Base-by-base conservation (phyloP, 2,113 vertebrate genomes). In the Sylvietta virens region DNA sequence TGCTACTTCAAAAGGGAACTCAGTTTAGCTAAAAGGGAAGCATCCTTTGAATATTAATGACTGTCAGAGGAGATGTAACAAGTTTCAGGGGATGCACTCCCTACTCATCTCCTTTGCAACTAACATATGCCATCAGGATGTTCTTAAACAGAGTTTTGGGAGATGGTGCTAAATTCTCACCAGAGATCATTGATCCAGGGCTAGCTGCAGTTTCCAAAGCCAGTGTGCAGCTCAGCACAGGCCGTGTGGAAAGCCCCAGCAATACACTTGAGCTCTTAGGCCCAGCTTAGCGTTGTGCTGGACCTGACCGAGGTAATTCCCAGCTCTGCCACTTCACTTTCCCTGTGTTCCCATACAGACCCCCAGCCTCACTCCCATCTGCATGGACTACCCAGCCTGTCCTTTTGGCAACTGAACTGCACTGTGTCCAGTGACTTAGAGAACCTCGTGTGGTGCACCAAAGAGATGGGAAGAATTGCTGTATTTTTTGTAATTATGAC, bases 271-370 rank as follows among this genome's bases (percentile, higher is more conserved):
- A 47, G 37, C 76, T 79, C 66, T 37, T 26, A 14, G 35, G 67
- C 33, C 22, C 74, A 53, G 15, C 16, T 9, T 11, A 10, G 17
- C 8, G 0, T 8, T 1, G 1, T 47, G 40, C 42, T 28, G 23
- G 56, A 30, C 31, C 37, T 3, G 3, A 10, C 12, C 0, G 0
- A 44, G 45, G 31, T 11, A n/a, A 20, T 47, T 74, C 44, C 53
- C 54, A 39, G 4, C 54, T 39, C 48, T 61, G 51, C 27, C 7
- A 0, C n/a, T 10, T 2, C 8, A 2, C 27, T 65, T 31, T 13
- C 22, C 31, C 23, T 9, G 26, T 40, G 47, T 42, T 27, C 72
- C 53, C 64, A 8, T 3, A 5, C 17, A 50, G 72, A 27, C 9
- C 28, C 39, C 44, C 39, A 18, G 58, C 47, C 1, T 2, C n/a